Base-by-base conservation (phyloP, 2,888 invertebrate genomes). In the Cheilosia pagana region DNA sequence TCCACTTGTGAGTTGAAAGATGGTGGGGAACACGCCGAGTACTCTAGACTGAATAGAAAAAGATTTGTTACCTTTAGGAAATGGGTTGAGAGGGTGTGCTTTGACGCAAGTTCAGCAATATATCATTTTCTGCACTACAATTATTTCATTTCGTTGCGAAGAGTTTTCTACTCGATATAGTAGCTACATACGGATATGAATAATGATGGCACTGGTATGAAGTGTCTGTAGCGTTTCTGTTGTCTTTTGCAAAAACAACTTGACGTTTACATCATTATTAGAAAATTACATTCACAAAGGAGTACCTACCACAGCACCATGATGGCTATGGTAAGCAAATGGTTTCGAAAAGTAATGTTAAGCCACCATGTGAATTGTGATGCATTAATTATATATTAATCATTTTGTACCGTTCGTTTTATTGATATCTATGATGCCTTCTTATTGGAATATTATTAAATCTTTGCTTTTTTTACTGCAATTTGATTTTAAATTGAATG, bases 41-140 rank as follows among this genome's bases (percentile, higher is more conserved):
- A 31, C 53, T 31, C 53, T 31, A 68, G 43, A 48, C 23, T 35
- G 12, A 48, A 70, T 43, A 72, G n/a, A 41, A 72, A 53, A 45
- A 63, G 63, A 74, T 72, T 72, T 63, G 62, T 43, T 62, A 62
- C 52, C 72, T 35, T 53, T 25, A 16, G 21, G 28, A 28, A 21
- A 35, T 3, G 2, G 62, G 43, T 16, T 43, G 12, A 1, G 48
- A 39, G 48, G 53, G 43, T 50, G 12, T 31, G 60, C 52, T 52
- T 19, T 63, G 63, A 55, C 74, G 53, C 55, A 62, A 74, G 43
- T 55, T 43, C 25, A 53, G 74, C 63, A 43, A 74, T 74, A 74
- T 62, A 74, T 63, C 74, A 63, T 55, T 53, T 63, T 45, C 53
- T 57, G 41, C 16, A 28, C 57, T 71, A 14, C 19, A 71, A 71